Percentiles rank a stretch among this genome's conserved stretches.
Evolutionary conservation across 2,888 invertebrate genomes (phyloP).

Genomic region (Anthoptus insignis): DNA sequence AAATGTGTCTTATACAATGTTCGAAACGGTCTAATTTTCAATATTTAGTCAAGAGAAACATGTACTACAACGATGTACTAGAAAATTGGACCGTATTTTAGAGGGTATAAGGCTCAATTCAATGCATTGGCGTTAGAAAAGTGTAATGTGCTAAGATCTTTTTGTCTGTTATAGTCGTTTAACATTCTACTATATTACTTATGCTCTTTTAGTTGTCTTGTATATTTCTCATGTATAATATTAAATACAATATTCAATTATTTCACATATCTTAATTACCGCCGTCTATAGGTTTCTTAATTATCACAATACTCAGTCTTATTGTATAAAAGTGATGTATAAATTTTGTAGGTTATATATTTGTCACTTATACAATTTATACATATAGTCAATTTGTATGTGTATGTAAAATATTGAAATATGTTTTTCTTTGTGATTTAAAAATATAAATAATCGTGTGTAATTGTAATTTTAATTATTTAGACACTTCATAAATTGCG

Average conservation of each 20-base stretch:
- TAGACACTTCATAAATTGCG: not conserved
- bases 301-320: conserved; percentile 71
- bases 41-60: too few species aligned
- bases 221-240: conserved; percentile 20
- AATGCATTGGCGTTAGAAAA: too few species aligned
- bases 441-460: conserved; percentile 7
- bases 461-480: not conserved
- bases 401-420: conserved; percentile 52
- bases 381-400: conserved; percentile 58
- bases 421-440: conserved; percentile 45
- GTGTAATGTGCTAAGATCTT: too few species aligned
- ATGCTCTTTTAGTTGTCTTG: conserved; percentile 16
- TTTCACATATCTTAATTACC: conserved; percentile 71
- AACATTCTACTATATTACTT: not conserved
- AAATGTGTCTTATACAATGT: not conserved
- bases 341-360: conserved; percentile 55
- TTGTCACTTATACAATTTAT: conserved; percentile 73
- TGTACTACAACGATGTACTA: too few species aligned
- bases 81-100: too few species aligned
- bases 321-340: conserved; percentile 45
- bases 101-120: too few species aligned
- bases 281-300: conserved; percentile 68
- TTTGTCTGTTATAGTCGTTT: not conserved
- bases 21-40: too few species aligned
- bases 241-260: conserved; percentile 27